phyloP scores from a whole-genome alignment of 2,888 invertebrate species.

The Campaea margaritaria region DNA sequence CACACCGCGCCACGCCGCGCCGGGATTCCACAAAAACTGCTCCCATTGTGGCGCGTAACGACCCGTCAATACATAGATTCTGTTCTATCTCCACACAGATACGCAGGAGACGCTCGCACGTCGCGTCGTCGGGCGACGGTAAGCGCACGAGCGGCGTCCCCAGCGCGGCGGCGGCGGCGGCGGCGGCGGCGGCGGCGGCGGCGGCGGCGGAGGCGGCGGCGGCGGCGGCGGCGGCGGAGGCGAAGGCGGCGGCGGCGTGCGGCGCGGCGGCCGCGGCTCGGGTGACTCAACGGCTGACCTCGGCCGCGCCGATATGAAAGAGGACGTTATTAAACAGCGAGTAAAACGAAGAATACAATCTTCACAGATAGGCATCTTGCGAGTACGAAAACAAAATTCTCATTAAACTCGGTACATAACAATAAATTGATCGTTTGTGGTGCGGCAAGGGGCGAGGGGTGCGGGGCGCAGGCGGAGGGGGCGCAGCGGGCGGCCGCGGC shows the following conservation, averaged over 20 bases:
- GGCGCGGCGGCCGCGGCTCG: not conserved
- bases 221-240: not conserved
- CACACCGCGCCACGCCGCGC: no score
- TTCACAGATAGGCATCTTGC: conserved; percentile 33
- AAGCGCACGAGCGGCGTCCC: not conserved
- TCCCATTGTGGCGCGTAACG: conserved; percentile 40
- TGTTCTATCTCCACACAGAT: conserved; percentile 4
- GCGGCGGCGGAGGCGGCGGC: no score
- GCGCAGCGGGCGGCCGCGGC: conserved; percentile 16
- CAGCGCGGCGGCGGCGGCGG: not conserved
- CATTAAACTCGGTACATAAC: conserved; percentile 40
- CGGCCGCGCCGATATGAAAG: conserved; percentile 8
- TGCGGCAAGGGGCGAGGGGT: conserved; percentile 25
- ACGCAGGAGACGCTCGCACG: not conserved
- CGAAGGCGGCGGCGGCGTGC: not conserved
- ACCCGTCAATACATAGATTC: conserved; percentile 25
- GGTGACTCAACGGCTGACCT: conserved; percentile 21
- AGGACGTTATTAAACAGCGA: conserved; percentile 15
- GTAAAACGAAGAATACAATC: conserved; percentile 14
- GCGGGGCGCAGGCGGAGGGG: not conserved
- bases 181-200: not conserved
- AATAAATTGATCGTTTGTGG: conserved; percentile 45
- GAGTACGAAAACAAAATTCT: conserved; percentile 41
- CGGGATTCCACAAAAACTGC: conserved; percentile 26
- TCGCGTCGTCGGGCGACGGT: not conserved